Conservation (phyloP, 1,140 invertebrate genomes). For the Gryon sp. region DNA sequence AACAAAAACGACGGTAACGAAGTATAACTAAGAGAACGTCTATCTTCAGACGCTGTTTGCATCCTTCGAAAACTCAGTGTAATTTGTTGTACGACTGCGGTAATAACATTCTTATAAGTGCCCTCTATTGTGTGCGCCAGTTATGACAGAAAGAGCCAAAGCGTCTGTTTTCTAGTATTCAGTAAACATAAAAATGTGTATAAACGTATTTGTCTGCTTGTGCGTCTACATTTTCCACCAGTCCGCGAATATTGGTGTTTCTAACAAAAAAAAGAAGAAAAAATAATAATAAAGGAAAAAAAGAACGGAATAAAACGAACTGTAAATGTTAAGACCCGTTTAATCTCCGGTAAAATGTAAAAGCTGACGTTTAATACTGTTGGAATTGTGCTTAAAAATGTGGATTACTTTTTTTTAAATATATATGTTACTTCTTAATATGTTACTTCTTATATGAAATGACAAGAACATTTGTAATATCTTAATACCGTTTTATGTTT, state of each 20-base stretch:
- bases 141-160: slow-evolving; percentile 7
- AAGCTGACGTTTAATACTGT: not conserved
- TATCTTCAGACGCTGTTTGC: slow-evolving; percentile 27
- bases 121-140: slow-evolving; percentile 20
- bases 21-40: slow-evolving; percentile 8
- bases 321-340: not conserved
- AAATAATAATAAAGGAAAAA: not conserved
- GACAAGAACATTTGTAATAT: too few relatives aligned
- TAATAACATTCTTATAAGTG: slow-evolving; percentile 46
- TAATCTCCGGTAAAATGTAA: not conserved
- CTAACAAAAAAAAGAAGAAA: too few relatives aligned
- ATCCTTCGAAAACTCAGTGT: slow-evolving; percentile 17
- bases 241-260: too few relatives aligned
- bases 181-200: slow-evolving; percentile 31
- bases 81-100: slow-evolving; percentile 29
- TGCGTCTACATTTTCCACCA: slow-evolving; percentile 12
- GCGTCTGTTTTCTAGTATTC: slow-evolving; percentile 31
- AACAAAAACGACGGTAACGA: slow-evolving; percentile 5
- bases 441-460: too few relatives aligned
- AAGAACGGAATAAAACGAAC: slow-evolving; percentile 16
- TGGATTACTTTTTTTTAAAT: not conserved
- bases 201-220: slow-evolving; percentile 27
- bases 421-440: too few relatives aligned
- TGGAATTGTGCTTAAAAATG: not conserved
- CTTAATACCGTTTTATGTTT: too few relatives aligned